Percentiles rank a stretch among this genome's conserved stretches.
phyloP scores from a whole-genome alignment of 2,113 vertebrate species.

The Dasyprocta punctata region DNA sequence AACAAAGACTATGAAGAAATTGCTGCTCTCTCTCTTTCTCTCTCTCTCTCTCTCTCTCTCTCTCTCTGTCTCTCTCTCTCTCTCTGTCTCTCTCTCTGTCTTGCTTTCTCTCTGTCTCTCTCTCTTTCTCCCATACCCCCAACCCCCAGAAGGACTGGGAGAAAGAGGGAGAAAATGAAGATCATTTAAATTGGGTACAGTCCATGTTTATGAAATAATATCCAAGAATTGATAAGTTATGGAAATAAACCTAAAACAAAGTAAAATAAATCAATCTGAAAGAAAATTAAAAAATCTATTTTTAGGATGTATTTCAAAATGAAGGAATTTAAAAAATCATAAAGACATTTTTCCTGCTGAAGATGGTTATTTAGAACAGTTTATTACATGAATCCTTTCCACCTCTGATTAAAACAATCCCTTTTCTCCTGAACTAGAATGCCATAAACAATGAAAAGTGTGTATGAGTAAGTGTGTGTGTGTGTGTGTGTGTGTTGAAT shows the following conservation, averaged over 20 bases:
- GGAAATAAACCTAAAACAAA: conserved; percentile 10
- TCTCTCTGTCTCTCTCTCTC: rapidly evolving
- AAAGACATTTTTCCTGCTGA: not conserved
- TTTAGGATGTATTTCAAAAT: not conserved
- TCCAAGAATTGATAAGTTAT: not conserved
- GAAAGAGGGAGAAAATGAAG: not conserved
- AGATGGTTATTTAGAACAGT: not conserved
- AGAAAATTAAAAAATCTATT: conserved; percentile 27
- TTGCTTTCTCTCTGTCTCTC: too few species aligned
- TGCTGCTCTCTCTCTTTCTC: not conserved
- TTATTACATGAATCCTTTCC: conserved; percentile 20
- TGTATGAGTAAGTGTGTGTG: not conserved
- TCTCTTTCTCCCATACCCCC: not conserved
- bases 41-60: not conserved
- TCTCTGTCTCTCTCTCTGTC: not conserved
- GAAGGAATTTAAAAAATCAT: not conserved
- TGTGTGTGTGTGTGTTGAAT: conserved; percentile 16
- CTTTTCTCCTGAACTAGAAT: not conserved
- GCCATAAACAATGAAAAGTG: not conserved
- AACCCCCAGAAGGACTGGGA: not conserved
- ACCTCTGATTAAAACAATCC: not conserved
- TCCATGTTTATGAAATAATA: not conserved
- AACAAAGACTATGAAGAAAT: not conserved
- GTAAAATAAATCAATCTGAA: not conserved
- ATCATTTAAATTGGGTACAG: not conserved